Evolutionary conservation across 2,797 vertebrate genomes (phyloP), one percentile per base, ranked within the genome.

Genomic region (Centroberyx gerrardi): DNA sequence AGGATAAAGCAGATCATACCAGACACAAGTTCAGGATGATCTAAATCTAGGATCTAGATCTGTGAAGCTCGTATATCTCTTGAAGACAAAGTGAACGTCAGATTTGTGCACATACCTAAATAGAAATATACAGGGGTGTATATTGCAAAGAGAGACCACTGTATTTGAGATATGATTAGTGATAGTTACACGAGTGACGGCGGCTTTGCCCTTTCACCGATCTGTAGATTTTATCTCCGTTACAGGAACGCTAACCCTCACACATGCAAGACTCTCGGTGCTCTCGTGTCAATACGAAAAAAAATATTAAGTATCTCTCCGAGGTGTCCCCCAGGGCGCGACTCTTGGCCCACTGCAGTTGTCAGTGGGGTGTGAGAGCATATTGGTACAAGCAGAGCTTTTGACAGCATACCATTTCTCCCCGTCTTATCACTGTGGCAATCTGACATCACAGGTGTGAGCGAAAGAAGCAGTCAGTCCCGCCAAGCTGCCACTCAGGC

Each of bases 391-490:
- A 36, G 22, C 22, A 22, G 33, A 7, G 14, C n/a, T 38, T 49
- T 49, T 76, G 77, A 79, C 68, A 76, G 18, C 46, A 28, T 5
- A 2, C 27, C 1, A 0, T 28, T 54, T 53, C 42, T 68, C 36
- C 29, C 17, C 1, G 0, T 60, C 49, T 82, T 80, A 74, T 84
- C 71, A 15, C 2, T 5, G 1, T 8, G 28, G 12, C 56, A 33
- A 82, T 82, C 68, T 82, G 53, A 73, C 67, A 66, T 73, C 52
- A 48, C 64, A 79, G 76, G 78, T 84, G 67, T 83, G 67, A 80
- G 66, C 1, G 3, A 80, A 54, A 40, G 54, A n/a, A 69, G 31
- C 56, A 52, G 59, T 65, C 55, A 51, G 38, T 36, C 51, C 44
- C 15, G 31, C 10, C 1, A 7, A 78, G 60, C 60, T 5, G 14